Conservation (phyloP, 2,888 invertebrate genomes). For the Athrips mouffetella region DNA sequence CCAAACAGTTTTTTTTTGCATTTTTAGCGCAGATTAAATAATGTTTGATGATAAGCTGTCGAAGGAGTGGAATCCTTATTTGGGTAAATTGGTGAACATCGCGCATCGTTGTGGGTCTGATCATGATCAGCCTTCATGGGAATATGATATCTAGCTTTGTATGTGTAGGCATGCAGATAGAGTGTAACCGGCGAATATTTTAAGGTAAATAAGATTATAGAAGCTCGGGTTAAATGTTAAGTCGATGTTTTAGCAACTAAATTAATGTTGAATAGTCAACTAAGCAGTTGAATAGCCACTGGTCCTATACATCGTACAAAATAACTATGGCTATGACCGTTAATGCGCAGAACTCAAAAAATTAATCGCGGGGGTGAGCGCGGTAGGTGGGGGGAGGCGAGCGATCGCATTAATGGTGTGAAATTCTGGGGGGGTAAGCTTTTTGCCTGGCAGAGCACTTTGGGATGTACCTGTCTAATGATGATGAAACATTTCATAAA, state of each 20-base stretch:
- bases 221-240: background rate
- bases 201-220: background rate
- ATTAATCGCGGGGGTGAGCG: no score
- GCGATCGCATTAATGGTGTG: no score
- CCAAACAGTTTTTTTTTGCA: constrained; percentile 29
- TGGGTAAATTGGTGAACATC: background rate
- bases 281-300: no score
- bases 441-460: no score
- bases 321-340: no score
- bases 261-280: background rate
- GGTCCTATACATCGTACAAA: no score
- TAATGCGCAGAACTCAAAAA: no score
- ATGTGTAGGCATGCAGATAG: background rate
- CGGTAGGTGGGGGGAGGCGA: no score
- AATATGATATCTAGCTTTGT: background rate
- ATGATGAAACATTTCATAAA: no score
- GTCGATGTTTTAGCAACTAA: constrained; percentile 13
- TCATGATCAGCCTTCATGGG: background rate
- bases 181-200: background rate
- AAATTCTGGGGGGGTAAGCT: no score
- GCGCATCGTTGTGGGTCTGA: background rate
- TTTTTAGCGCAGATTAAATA: constrained; percentile 2
- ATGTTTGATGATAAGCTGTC: background rate
- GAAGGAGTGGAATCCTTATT: background rate
- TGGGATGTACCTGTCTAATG: no score